Conservation (phyloP, 2,888 invertebrate genomes). For the Ectemnius cavifrons region DNA sequence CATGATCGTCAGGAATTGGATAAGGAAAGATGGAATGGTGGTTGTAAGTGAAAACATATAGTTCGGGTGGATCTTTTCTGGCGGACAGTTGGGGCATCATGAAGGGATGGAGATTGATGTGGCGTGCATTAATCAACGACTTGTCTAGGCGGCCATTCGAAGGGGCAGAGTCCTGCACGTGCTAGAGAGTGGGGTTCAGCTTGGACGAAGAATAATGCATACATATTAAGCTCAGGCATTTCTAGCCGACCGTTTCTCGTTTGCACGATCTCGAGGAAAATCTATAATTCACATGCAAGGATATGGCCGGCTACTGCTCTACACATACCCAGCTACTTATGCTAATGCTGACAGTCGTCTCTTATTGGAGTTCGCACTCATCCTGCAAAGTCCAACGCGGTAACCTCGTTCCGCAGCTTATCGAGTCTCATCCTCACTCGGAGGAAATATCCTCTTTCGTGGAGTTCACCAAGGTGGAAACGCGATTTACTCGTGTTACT, state of each 20-base stretch:
- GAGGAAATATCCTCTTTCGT: constrained; percentile 42
- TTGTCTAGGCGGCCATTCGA: constrained; percentile 43
- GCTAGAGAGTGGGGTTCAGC: constrained; percentile 6
- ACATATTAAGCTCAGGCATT: constrained; percentile 50
- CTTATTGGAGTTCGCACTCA: constrained; percentile 1
- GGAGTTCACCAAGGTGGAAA: constrained; percentile 33
- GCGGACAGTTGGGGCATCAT: constrained; percentile 57
- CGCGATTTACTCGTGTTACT: constrained; percentile 42
- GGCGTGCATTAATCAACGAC: constrained; percentile 67
- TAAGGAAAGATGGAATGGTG: constrained; percentile 37
- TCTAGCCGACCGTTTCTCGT: background rate
- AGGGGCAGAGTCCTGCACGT: constrained; percentile 6
- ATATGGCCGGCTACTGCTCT: too few species aligned
- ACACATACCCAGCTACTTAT: too few species aligned
- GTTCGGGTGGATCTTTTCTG: constrained; percentile 41
- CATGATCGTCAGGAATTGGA: constrained; percentile 33
- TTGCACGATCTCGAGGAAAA: constrained; percentile 15
- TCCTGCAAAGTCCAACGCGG: constrained; percentile 25
- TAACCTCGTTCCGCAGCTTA: constrained; percentile 43
- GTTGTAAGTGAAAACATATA: constrained; percentile 55
- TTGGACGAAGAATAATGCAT: constrained; percentile 63
- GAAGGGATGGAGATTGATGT: constrained; percentile 70
- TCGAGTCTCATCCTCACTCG: constrained; percentile 37
- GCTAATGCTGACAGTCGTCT: background rate
- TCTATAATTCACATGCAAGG: constrained; percentile 29